Evolutionary conservation across 2,113 vertebrate species (phyloP), one percentile per base, ranked within the genome.

Genomic region (Heterotilapia buettikoferi): DNA sequence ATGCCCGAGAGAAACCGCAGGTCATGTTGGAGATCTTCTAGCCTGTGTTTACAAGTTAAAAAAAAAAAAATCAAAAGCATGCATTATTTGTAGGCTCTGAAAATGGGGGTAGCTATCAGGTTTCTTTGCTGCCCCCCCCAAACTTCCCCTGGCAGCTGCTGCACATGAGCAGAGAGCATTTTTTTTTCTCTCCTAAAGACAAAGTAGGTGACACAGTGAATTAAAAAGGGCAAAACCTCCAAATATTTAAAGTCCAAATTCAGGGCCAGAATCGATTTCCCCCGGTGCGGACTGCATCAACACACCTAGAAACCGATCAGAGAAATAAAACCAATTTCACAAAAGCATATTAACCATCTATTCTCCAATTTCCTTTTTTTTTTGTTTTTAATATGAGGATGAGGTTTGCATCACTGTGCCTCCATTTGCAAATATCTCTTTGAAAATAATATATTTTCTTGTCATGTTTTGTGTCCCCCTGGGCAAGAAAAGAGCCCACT

Each of bases 1-100:
- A 93, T 90, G 92, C 88, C 73, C 2, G 84, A 91, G 83, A 84
- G 91, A 87, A 87, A 86, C 18, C 11, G 9, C 29, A 85, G 90
- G 85, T 92, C 92, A 76, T 89, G 93, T 91, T 86, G 24, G 87
- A 90, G 84, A 90, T 96, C 92, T 86, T 92, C 91, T 94, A 16
- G 80, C 45, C 92, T 84, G 61, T 96, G 92, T 97, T 96, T 96
- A 94, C 91, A 93, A 95, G 93, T 94, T 93, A 1, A 50, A 93
- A 93, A 96, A 95, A 96, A 40, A 93, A 92, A 96, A 95, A 96
- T 96, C 93, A 96, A 96, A 97, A 96, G 92, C 89, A 68, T 86
- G 92, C 93, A 95, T 96, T 94, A 92, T 95, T 95, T 92, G 93
- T 90, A 89, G 92, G 92, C 87, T 85, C 82, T 95, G 95, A 95